These are phyloP conservation scores for Leiothrix lutea DNA, from an alignment of 2,113 vertebrate species.

Conservation along the genomic window DNA sequence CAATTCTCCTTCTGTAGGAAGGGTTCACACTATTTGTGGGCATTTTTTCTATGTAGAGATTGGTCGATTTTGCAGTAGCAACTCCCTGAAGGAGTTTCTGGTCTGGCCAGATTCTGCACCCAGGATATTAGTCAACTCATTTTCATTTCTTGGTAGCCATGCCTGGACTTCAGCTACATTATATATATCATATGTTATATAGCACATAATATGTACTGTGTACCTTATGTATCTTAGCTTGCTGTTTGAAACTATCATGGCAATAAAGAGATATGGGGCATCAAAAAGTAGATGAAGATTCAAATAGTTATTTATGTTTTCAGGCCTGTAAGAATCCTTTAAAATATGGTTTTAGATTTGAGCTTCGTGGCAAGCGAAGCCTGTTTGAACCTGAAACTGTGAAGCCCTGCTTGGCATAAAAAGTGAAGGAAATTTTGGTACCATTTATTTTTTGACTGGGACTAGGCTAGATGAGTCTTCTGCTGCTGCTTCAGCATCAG, in stretches of 20 bases:
- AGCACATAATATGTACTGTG: not conserved
- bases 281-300: not conserved
- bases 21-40: not conserved
- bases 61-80: not conserved
- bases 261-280: not conserved
- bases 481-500: not conserved
- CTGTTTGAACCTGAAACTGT: not conserved
- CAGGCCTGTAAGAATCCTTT: not conserved
- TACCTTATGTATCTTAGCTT: not conserved
- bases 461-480: not conserved
- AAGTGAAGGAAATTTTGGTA: not conserved
- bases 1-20: not conserved
- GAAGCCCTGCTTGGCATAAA: not conserved
- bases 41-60: not conserved
- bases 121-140: not conserved
- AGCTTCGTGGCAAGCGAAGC: not conserved
- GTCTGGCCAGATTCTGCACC: not conserved
- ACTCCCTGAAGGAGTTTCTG: not conserved
- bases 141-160: not conserved
- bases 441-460: not conserved
- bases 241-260: not conserved
- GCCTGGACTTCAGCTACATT: not conserved
- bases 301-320: not conserved
- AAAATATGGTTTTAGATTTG: not conserved
- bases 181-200: not conserved